Evolutionary conservation across 2,797 vertebrate species (phyloP), one percentile per base, ranked within the genome.

Genomic region (Urocyon cinereoargenteus): DNA sequence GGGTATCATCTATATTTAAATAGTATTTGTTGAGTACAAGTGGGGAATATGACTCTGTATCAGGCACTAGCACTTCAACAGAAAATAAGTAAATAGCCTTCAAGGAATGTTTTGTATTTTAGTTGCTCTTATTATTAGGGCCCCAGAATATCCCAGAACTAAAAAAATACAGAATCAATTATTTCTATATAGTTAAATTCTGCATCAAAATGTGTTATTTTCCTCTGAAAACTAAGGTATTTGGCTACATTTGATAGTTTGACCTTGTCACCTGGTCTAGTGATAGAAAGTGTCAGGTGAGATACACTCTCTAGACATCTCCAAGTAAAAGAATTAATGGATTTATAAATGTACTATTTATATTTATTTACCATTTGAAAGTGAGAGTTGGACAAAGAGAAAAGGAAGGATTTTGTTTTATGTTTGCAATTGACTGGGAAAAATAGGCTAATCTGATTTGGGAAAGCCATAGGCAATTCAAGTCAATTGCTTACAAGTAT

Each of bases 361-460:
- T 22, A 22, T 22, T 84, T 36, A 21, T 21, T 22, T 72, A 62
- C 5, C 8, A 88, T n/a, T 90, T 75, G 55, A 40, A 64, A 8
- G 7, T 91, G 18, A 87, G 5, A 91, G 53, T 24, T 88, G 19
- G 40, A n/a, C 28, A 66, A 14, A 10, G n/a, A 49, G 14, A 28
- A 95, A 86, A 70, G 5, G 19, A 19, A 95, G 8, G 90, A 70
- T 9, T 84, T 66, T 62, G 14, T 75, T 90, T 97, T 88, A 90
- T 77, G 34, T 75, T 95, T 97, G 12, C 15, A 85, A 77, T 82
- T 94, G 28, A 49, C 79, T 75, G 15, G 66, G 51, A 34, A 59
- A 94, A 81, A 77, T 49, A 90, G 22, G 28, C 45, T 90, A n/a
- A 86, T 90, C 10, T 82, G 24, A 81, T 14, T 2, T 45, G 31